Conservation (phyloP, 2,113 vertebrate species). For the Potamarius usumacintae region DNA sequence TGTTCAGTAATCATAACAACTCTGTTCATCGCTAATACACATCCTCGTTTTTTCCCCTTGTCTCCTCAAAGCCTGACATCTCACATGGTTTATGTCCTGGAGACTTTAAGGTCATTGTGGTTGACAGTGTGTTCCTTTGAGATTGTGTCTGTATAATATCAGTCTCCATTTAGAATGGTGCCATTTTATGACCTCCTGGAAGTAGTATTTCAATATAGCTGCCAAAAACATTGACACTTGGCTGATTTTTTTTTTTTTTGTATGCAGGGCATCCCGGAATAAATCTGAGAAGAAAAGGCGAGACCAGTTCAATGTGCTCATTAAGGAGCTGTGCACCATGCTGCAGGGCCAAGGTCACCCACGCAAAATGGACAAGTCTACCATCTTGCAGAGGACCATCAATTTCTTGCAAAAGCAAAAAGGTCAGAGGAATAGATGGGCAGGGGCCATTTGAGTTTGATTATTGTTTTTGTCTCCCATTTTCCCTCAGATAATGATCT, state of each 20-base stretch:
- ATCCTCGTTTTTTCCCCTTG: not conserved
- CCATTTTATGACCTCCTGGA: not conserved
- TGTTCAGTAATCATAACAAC: not conserved
- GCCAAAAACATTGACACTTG: no score
- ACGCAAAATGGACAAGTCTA: conserved; percentile 83
- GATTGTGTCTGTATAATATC: not conserved
- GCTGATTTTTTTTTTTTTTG: not conserved
- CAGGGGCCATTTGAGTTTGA: not conserved
- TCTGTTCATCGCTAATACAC: conserved; percentile 8
- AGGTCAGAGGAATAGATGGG: conserved; percentile 70
- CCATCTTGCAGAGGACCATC: conserved; percentile 79
- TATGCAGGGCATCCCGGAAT: conserved; percentile 76
- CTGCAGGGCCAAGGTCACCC: conserved; percentile 82
- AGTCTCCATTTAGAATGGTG: not conserved
- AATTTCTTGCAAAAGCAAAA: conserved; percentile 84
- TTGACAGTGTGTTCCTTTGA: not conserved
- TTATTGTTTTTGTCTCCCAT: not conserved
- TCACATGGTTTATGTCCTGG: not conserved
- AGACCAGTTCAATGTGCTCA: conserved; percentile 82
- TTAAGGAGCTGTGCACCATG: conserved; percentile 82
- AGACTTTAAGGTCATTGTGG: not conserved
- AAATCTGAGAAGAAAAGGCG: conserved; percentile 84
- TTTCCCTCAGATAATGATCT: not conserved
- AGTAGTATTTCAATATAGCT: not conserved
- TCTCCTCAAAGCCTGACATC: conserved; percentile 14